These are phyloP conservation scores for Tachuris rubrigastra DNA, from an alignment of 2,113 vertebrate species.

Conservation along the genomic window DNA sequence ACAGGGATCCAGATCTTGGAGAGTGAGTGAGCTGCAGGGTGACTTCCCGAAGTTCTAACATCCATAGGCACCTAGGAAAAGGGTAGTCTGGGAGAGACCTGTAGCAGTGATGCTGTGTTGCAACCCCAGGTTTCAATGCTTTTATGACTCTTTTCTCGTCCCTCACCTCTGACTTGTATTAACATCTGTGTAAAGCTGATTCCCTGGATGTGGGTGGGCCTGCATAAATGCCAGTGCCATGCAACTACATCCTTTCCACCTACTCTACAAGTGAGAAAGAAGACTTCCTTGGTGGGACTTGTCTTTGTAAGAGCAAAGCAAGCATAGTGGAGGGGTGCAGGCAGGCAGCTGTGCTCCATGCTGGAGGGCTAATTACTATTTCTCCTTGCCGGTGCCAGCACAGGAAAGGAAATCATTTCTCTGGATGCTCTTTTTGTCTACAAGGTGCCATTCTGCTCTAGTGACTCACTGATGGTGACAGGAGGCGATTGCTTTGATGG, in stretches of 20 bases:
- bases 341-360: constrained; percentile 15
- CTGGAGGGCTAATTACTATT: constrained; percentile 34
- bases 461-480: constrained; percentile 39
- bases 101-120: background rate
- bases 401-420: constrained; percentile 16
- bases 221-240: accelerated
- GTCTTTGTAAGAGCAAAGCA: background rate
- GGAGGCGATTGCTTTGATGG: constrained; percentile 20
- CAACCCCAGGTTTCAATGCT: background rate
- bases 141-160: background rate
- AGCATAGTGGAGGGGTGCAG: background rate
- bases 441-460: constrained; percentile 12
- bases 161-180: background rate
- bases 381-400: constrained; percentile 21
- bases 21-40: background rate
- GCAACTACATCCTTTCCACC: background rate
- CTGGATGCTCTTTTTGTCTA: constrained; percentile 31
- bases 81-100: background rate
- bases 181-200: background rate
- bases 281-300: background rate
- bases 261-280: background rate
- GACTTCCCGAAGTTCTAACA: background rate
- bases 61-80: background rate
- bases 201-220: background rate
- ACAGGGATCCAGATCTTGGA: background rate